Conservation (phyloP, 92 coral and sea anemone genomes). For the Siderastrea radians region DNA sequence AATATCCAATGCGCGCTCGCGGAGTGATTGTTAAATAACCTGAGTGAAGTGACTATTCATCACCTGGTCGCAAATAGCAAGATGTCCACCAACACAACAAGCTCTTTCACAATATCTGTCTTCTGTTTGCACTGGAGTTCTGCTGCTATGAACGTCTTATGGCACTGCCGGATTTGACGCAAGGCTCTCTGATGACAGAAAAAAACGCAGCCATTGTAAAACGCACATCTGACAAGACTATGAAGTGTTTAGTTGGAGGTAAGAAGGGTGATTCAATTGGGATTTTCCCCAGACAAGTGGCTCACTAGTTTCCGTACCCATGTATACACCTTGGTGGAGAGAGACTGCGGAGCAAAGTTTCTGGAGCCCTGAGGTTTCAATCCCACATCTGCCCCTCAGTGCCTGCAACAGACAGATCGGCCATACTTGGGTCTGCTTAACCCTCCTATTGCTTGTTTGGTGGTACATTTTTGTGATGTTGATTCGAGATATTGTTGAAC, state of each 20-base stretch:
- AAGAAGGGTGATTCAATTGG: no score
- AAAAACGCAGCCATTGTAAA: not conserved
- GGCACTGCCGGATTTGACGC: conserved; percentile 93
- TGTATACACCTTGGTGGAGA: not conserved
- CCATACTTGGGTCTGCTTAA: no score
- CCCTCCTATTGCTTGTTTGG: no score
- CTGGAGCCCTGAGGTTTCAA: no score
- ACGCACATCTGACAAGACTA: not conserved
- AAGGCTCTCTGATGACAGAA: conserved; percentile 75
- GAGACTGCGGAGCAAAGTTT: not conserved
- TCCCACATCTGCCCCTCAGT: no score
- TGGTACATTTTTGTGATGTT: no score
- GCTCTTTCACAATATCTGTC: conserved; percentile 79
- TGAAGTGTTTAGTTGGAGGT: not conserved
- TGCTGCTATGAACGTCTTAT: conserved; percentile 75
- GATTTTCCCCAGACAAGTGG: no score
- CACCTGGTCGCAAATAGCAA: conserved; percentile 88
- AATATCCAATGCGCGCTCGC: no score
- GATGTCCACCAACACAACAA: conserved; percentile 82
- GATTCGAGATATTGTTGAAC: no score
- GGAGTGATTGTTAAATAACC: no score
- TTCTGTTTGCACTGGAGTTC: conserved; percentile 89
- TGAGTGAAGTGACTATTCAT: not conserved
- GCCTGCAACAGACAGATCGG: no score
- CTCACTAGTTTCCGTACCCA: not conserved